A percentile compares a stretch with the other conserved stretches of the same genome.
Conservation (phyloP, 2,888 invertebrate genomes). For the Galerucella nymphaeae region DNA sequence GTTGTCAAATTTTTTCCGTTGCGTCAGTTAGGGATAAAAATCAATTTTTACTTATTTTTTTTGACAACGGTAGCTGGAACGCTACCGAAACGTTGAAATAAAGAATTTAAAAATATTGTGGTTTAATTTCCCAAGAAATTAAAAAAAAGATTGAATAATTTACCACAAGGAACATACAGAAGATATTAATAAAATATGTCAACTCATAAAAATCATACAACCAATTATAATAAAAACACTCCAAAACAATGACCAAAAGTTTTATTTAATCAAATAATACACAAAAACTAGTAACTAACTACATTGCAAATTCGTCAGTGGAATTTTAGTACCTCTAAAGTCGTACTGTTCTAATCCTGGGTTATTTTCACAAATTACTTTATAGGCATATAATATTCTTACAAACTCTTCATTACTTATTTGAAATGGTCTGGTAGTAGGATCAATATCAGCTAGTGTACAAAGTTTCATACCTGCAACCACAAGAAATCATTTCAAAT, state of each 20-base stretch:
- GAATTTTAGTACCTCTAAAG: conserved; percentile 69
- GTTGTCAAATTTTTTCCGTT: too few species aligned
- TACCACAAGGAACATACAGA: too few species aligned
- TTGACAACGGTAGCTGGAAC: too few species aligned
- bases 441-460: conserved; percentile 77
- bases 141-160: too few species aligned
- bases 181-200: too few species aligned
- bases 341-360: conserved; percentile 77
- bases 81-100: too few species aligned
- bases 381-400: conserved; percentile 81
- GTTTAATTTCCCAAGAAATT: too few species aligned
- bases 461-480: conserved; percentile 69
- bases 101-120: too few species aligned
- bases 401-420: conserved; percentile 83
- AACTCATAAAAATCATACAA: too few species aligned
- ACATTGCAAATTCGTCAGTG: conserved; percentile 11
- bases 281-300: conserved; percentile 2
- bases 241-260: background rate
- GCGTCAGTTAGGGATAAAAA: too few species aligned
- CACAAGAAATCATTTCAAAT: background rate
- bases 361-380: conserved; percentile 74
- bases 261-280: background rate
- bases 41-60: too few species aligned
- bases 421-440: conserved; percentile 76
- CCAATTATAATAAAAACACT: too few species aligned